Base-by-base conservation (phyloP, 2,113 vertebrate species). In the Chinchilla lanigera region DNA sequence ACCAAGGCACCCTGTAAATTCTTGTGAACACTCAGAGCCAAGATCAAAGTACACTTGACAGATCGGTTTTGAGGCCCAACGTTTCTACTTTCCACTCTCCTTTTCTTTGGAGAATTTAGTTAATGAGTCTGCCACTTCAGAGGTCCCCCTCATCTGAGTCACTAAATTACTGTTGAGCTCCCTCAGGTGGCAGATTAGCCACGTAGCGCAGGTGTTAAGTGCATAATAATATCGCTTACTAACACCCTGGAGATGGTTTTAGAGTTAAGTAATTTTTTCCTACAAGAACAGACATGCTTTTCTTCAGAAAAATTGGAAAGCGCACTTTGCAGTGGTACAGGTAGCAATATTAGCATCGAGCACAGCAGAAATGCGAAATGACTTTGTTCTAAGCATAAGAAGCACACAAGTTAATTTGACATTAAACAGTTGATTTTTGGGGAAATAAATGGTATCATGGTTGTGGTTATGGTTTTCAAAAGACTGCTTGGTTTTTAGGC, bases 191-290 rank as follows among this genome's bases (percentile, higher is more conserved):
- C 82, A 96, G 82, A 92, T 97, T 97, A 96, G 4, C 88, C 60
- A 44, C 86, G 50, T n/a, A 89, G 30, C 93, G 92, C 90, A 80
- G 94, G 85, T 56, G 35, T 54, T 93, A 97, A 95, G 78, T 97
- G 86, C 89, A 91, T 96, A 93, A 94, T 93, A 86, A 90, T 77
- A 85, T 78, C n/a, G 89, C 80, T 84, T 89, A n/a, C 63, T 84
- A 30, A 80, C 3, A 26, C 78, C 89, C 92, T 87, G 3, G 93
- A 96, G 94, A 93, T 83, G 92, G 50, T 63, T 94, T 94, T 94
- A 93, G 58, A 93, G 19, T 94, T 96, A 96, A 96, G 52, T 96
- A 96, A 96, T 84, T 96, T 96, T 96, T 90, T 52, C 86, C 86
- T 90, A 65, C 75, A 95, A 94, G 89, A 89, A 82, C 77, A 71